Conservation (phyloP, 2,888 invertebrate genomes). For the Morpho deidamia region DNA sequence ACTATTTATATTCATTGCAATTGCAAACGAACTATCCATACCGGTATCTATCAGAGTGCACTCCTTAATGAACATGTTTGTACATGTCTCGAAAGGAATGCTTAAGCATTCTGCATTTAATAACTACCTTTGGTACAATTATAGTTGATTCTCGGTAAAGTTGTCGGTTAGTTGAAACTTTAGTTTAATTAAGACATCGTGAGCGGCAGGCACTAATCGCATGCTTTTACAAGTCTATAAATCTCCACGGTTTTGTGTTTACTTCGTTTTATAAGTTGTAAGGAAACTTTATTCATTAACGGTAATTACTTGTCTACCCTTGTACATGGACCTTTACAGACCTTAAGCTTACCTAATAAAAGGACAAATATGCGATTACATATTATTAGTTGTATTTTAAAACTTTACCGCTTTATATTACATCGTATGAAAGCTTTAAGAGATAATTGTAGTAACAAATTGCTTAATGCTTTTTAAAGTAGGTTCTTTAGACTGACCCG, state of each 20-base stretch:
- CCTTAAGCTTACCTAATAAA: too few species aligned
- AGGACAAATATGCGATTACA: too few species aligned
- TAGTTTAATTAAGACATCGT: constrained; percentile 21
- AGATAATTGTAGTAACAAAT: too few species aligned
- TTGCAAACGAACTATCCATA: constrained; percentile 1
- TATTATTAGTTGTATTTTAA: too few species aligned
- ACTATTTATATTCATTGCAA: too few species aligned
- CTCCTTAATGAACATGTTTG: constrained; percentile 14
- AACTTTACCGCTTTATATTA: too few species aligned
- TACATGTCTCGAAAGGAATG: constrained; percentile 10
- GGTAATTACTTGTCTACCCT: neutral
- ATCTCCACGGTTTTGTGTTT: constrained; percentile 6
- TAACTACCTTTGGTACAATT: constrained; percentile 11
- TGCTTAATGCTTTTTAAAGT: too few species aligned
- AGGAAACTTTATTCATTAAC: neutral
- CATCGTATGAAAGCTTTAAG: too few species aligned
- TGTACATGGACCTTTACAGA: too few species aligned
- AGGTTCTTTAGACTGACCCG: too few species aligned
- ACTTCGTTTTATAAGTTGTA: neutral
- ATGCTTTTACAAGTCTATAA: constrained; percentile 14
- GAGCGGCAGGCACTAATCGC: constrained; percentile 13
- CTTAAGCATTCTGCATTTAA: constrained; percentile 12
- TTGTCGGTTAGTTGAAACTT: constrained; percentile 9
- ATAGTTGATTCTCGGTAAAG: constrained; percentile 12
- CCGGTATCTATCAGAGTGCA: constrained; percentile 13